These are phyloP conservation scores for Notarius lentiginosus DNA, from an alignment of 2,113 vertebrate genomes.

Conservation along the genomic window DNA sequence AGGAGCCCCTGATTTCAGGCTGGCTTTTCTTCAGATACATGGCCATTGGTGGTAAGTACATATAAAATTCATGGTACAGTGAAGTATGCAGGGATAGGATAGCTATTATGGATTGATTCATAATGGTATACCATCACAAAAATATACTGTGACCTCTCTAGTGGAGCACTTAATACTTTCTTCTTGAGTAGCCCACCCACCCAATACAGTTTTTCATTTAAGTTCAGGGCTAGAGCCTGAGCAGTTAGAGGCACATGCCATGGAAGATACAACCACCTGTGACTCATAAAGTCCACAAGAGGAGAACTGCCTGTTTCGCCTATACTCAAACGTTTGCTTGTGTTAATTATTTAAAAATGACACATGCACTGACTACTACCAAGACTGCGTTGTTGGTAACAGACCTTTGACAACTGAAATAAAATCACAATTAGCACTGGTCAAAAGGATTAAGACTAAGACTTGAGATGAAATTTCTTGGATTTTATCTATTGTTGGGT, in stretches of 20 bases:
- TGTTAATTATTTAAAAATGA: no score
- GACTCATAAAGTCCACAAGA: neutral
- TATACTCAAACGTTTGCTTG: no score
- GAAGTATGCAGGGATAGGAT: neutral
- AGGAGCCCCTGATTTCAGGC: conserved; percentile 89
- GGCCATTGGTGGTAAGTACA: conserved; percentile 81
- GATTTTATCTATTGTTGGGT: neutral
- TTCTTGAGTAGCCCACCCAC: neutral
- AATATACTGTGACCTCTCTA: neutral
- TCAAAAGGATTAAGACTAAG: no score
- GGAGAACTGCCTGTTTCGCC: no score
- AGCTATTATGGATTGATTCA: neutral
- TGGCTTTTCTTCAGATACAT: conserved; percentile 97
- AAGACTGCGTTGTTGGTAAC: no score
- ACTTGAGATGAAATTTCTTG: neutral
- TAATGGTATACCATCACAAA: neutral
- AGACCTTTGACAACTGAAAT: no score
- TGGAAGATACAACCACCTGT: neutral
- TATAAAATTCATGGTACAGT: neutral
- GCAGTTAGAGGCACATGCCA: neutral
- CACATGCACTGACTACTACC: no score
- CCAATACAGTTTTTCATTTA: neutral
- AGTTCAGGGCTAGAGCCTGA: neutral
- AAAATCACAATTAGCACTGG: neutral
- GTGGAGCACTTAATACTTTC: neutral